phyloP scores from a whole-genome alignment of 1,140 invertebrate species.

The Agraylea sexmaculata region DNA sequence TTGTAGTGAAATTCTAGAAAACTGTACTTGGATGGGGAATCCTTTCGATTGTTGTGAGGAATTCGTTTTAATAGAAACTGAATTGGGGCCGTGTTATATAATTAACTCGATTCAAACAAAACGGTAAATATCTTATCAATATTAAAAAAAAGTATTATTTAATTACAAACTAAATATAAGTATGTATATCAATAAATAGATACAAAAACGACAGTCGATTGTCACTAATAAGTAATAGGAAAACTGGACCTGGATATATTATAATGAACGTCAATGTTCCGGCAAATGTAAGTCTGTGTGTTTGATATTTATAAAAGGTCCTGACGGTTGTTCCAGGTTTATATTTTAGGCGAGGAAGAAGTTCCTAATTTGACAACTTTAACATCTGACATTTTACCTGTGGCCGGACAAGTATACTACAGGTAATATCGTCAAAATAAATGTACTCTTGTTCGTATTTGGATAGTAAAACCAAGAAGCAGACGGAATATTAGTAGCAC shows the following conservation, averaged over 20 bases:
- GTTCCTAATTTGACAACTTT: constrained; percentile 49
- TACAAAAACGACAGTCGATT: constrained; percentile 26
- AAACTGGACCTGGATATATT: constrained; percentile 43
- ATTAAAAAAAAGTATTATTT: background rate
- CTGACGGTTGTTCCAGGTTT: constrained; percentile 31
- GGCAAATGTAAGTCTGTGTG: constrained; percentile 33
- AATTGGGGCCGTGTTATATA: constrained; percentile 50
- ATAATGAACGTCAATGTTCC: constrained; percentile 43
- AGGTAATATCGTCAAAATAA: constrained; percentile 32
- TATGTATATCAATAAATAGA: constrained; percentile 22
- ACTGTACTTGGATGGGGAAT: constrained; percentile 49
- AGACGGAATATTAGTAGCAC: too few species aligned
- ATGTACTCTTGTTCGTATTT: too few species aligned
- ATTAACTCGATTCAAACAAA: constrained; percentile 50
- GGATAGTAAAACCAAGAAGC: too few species aligned
- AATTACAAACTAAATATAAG: background rate
- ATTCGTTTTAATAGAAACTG: constrained; percentile 50
- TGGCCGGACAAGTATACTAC: constrained; percentile 38
- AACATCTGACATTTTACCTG: constrained; percentile 41
- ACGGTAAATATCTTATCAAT: constrained; percentile 14
- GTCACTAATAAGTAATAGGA: constrained; percentile 42
- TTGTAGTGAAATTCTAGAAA: constrained; percentile 43
- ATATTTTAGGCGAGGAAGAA: constrained; percentile 49
- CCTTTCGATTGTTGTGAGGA: constrained; percentile 53
- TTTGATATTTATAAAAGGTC: constrained; percentile 9